Evolutionary conservation across 1,140 invertebrate species (phyloP).

Genomic region (Galendromus occidentalis): DNA sequence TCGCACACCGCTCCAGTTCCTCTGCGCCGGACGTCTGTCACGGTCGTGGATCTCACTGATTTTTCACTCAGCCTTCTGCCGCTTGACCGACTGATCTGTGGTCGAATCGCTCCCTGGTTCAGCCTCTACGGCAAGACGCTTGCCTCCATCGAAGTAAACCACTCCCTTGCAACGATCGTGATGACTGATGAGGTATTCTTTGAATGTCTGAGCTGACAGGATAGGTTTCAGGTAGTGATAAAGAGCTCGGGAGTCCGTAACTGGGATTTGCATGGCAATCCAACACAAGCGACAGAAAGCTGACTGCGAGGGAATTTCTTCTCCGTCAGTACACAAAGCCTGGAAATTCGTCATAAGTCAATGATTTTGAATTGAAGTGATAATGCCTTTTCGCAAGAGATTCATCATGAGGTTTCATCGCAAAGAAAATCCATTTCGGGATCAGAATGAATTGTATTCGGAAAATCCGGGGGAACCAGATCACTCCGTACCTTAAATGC

Average conservation of each 20-base stretch:
- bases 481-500: slow-evolving; percentile 2
- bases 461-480: too few species aligned
- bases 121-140: background rate
- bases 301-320: background rate
- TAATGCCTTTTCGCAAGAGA: too few species aligned
- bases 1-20: too few species aligned
- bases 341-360: too few species aligned
- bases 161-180: background rate
- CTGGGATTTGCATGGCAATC: background rate
- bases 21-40: too few species aligned
- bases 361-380: too few species aligned
- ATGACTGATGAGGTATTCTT: background rate
- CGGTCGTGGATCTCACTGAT: slow-evolving; percentile 7
- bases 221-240: background rate
- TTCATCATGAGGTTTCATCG: too few species aligned
- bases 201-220: background rate
- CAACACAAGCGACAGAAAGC: slow-evolving; percentile 10
- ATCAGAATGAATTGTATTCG: too few species aligned
- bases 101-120: background rate
- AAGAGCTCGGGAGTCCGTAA: background rate
- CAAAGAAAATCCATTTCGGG: too few species aligned
- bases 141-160: background rate
- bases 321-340: too few species aligned
- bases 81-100: background rate
- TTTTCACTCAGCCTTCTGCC: slow-evolving; percentile 6